Conservation (phyloP, 2,888 invertebrate genomes). For the Chrysolina oricalcia region DNA sequence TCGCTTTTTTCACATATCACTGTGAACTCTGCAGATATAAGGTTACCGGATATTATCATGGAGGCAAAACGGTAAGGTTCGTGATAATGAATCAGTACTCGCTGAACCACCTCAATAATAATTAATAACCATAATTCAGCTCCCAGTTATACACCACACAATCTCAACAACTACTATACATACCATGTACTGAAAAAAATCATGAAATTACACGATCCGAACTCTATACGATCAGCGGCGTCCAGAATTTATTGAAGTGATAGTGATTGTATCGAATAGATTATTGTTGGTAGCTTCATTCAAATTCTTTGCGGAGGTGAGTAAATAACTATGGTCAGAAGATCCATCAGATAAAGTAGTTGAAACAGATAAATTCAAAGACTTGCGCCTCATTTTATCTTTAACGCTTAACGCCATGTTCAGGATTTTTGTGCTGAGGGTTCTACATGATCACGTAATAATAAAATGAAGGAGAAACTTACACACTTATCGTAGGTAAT, state of each 20-base stretch:
- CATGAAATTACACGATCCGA: neutral
- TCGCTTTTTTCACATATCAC: neutral
- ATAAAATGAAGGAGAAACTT: too few species aligned
- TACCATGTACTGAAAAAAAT: neutral
- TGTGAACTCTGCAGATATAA: neutral
- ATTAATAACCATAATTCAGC: conserved; percentile 20
- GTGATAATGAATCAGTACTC: conserved; percentile 5
- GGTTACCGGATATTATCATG: neutral
- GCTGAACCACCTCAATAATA: conserved; percentile 4
- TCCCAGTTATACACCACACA: conserved; percentile 13
- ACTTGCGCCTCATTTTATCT: too few species aligned
- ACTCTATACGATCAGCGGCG: conserved; percentile 6
- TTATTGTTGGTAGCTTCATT: neutral
- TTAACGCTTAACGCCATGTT: too few species aligned
- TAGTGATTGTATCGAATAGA: neutral
- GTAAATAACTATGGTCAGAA: too few species aligned
- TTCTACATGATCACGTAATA: too few species aligned
- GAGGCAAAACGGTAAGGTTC: conserved; percentile 7
- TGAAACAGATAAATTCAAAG: too few species aligned
- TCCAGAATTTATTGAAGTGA: neutral
- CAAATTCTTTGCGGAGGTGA: neutral
- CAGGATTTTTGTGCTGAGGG: too few species aligned
- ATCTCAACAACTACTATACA: conserved; percentile 2
- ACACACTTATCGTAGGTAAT: too few species aligned
- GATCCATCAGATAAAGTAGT: too few species aligned